Conservation (phyloP, 2,888 invertebrate genomes). For the Tryphoninae sp. region DNA sequence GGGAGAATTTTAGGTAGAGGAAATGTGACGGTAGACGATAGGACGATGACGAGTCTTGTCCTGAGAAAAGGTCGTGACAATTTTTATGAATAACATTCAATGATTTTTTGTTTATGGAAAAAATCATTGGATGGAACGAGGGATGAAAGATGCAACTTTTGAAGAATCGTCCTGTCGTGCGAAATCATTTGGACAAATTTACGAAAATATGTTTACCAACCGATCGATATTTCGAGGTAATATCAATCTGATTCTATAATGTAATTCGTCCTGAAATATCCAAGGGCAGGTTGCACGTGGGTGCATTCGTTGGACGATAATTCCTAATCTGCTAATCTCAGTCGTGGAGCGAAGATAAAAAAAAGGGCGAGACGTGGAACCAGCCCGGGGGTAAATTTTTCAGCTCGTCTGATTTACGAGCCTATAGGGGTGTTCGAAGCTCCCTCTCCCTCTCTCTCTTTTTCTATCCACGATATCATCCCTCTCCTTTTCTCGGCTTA, state of each 20-base stretch:
- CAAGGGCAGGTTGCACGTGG: conserved; percentile 61
- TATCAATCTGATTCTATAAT: conserved; percentile 58
- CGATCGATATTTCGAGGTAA: conserved; percentile 5
- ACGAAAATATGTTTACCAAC: not conserved
- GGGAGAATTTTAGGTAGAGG: conserved; percentile 77
- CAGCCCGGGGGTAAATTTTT: conserved; percentile 60
- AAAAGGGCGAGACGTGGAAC: conserved; percentile 8
- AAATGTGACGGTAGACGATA: conserved; percentile 70
- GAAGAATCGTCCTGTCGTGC: no score
- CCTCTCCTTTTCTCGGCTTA: conserved; percentile 19
- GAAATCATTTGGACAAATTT: no score
- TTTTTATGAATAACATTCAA: not conserved
- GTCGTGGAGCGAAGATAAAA: conserved; percentile 49
- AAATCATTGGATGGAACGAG: not conserved
- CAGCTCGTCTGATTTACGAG: conserved; percentile 65
- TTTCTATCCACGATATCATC: conserved; percentile 21
- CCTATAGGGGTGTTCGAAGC: conserved; percentile 50
- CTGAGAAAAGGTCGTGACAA: not conserved
- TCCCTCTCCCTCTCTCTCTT: conserved; percentile 14
- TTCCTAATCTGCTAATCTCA: conserved; percentile 64
- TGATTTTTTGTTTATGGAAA: not conserved
- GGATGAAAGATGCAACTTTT: no score
- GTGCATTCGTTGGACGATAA: conserved; percentile 59
- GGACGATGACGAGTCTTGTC: conserved; percentile 22
- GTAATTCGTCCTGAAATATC: conserved; percentile 57